phyloP scores from a whole-genome alignment of 2,888 invertebrate species.

The Hoplodrina blanda region DNA sequence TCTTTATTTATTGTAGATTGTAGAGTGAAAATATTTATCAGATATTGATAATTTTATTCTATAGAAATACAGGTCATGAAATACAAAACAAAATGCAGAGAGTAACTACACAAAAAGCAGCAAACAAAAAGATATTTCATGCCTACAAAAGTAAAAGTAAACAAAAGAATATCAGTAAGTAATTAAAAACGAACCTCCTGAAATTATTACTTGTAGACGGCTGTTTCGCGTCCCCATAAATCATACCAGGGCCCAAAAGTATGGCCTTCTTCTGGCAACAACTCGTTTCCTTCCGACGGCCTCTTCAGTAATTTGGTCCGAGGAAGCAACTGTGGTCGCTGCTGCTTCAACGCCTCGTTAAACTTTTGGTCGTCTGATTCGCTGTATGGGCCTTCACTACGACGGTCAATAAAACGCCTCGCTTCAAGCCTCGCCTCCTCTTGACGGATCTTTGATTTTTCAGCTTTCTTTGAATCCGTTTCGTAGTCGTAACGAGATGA shows the following conservation, averaged over 20 bases:
- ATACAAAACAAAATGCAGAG: constrained; percentile 11
- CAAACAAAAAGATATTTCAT: constrained; percentile 47
- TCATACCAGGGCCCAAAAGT: constrained; percentile 97
- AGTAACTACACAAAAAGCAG: constrained; percentile 47
- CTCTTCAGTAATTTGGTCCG: constrained; percentile 93
- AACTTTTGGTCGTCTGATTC: constrained; percentile 91
- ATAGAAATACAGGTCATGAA: constrained; percentile 23
- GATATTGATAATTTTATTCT: constrained; percentile 4
- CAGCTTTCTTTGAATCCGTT: constrained; percentile 89
- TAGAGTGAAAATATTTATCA: background rate
- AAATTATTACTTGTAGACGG: constrained; percentile 89
- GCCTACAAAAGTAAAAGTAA: constrained; percentile 40
- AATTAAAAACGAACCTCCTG: constrained; percentile 73
- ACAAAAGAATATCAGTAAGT: constrained; percentile 56
- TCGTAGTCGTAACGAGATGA: constrained; percentile 87
- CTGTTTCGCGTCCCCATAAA: constrained; percentile 95
- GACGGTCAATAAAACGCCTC: constrained; percentile 82
- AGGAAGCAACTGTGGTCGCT: constrained; percentile 92
- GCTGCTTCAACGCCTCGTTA: constrained; percentile 87
- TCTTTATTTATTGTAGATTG: background rate
- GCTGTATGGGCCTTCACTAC: constrained; percentile 86
- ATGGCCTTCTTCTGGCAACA: constrained; percentile 91
- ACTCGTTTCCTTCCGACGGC: constrained; percentile 85
- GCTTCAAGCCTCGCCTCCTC: constrained; percentile 87
- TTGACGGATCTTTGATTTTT: constrained; percentile 87